Base-by-base conservation (phyloP, 2,888 invertebrate species). In the Noctuana brunneofusca region DNA sequence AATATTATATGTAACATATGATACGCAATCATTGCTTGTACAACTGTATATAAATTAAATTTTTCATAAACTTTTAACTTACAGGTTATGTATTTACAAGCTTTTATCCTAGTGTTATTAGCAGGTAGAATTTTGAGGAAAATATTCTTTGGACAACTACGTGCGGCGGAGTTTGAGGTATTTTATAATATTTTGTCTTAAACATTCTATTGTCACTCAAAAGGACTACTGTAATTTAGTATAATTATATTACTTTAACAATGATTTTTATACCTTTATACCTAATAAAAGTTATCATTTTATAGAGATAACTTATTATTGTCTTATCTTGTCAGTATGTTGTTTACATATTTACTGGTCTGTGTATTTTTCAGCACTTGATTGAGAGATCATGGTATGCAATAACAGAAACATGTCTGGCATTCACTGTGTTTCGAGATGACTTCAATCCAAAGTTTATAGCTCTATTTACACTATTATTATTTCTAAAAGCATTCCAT, bases 381-480 rank as follows among this genome's bases (percentile, higher is more conserved):
- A 96, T 99, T 84, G 99, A 99, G 84, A 94, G 98, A 71, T 97
- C 98, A 52, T 99, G 99, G 99, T 99, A 99, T 92, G 99, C 99
- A 6, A 96, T 99, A 65, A 99, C 99, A n/a, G 99, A 99, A 92
- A 99, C 99, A 18, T 99, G 99, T 87, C 92, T 99, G 75, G 99
- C 99, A 9, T 99, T 99, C 84, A 99, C 99, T 46, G 98, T 99
- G 9, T 99, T 99, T 87, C 93, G 99, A 79, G 99, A 99, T 92
- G 99, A 99, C 81, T 99, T 99, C 84, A 98, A 97, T 92, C 97
- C 97, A 12, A 97, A 97, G 82, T 99, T 99, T 92, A 98, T 99
- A 74, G 98, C 98, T 27, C 92, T 99, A 63, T 99, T 99, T 83
- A 99, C 99, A 2, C 93, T 99, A 50, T 92, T 99, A 60, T 93